Conservation (phyloP, 2,797 vertebrate species). For the Sphaeramia orbicularis region DNA sequence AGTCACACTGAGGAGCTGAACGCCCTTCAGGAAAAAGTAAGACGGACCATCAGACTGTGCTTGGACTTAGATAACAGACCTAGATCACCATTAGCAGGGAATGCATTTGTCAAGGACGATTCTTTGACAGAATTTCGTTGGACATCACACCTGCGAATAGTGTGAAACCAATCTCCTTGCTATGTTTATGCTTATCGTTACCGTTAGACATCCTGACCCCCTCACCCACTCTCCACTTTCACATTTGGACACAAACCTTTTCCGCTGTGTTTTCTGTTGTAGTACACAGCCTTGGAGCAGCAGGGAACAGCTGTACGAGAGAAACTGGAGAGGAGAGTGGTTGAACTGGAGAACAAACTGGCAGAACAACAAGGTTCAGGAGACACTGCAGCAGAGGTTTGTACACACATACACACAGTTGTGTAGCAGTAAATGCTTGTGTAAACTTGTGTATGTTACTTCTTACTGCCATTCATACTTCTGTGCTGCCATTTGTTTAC, state of each 20-base stretch:
- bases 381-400: constrained; percentile 87
- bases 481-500: too few relatives aligned
- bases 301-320: constrained; percentile 71
- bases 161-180: too few relatives aligned
- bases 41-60: neutral
- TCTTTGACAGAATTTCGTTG: too few relatives aligned
- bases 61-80: constrained; percentile 11
- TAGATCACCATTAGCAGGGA: neutral
- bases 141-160: too few relatives aligned
- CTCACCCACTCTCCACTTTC: too few relatives aligned
- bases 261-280: constrained; percentile 29
- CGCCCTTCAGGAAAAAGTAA: constrained; percentile 84
- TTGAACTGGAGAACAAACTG: constrained; percentile 70
- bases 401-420: neutral
- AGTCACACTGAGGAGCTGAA: constrained; percentile 83
- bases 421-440: too few relatives aligned
- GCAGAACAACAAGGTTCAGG: constrained; percentile 49
- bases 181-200: too few relatives aligned
- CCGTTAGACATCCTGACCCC: too few relatives aligned
- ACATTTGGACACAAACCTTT: neutral
- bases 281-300: constrained; percentile 86
- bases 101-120: neutral
- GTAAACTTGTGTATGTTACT: too few relatives aligned
- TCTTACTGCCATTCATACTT: too few relatives aligned
- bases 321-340: constrained; percentile 76